Base-by-base conservation (phyloP, 2,888 invertebrate species). In the Eustalomyia histrio region DNA sequence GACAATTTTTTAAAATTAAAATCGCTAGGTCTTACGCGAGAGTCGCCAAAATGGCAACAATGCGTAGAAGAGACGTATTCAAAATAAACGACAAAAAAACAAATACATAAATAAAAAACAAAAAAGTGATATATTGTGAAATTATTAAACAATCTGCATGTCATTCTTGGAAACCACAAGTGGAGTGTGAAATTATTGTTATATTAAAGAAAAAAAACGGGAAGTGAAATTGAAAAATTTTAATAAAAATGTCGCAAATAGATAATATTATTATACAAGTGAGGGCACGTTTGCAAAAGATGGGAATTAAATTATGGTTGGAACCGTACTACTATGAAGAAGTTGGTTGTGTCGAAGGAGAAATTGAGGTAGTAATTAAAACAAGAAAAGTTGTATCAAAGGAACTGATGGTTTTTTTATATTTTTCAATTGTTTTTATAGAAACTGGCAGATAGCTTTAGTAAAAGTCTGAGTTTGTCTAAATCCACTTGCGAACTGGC, bases 261-360 rank as follows among this genome's bases (percentile, higher is more conserved):
- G 94, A 95, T 88, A 94, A 94, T 89, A 90, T 93, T 84, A 90
- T 94, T 16, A 93, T 94, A 61, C 93, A 93, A 90, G 91, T 95
- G 14, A 92, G 95, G 21, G 93, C 93, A 0, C 93, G 93, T 85
- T 90, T 96, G 43, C 94, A 95, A 84, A 90, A 91, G 72, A 93
- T 94, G 75, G 92, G 93, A 83, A 92, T 96, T 6, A 95, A 95
- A 87, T 89, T 96, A 76, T 96, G 96, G 96, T 91, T 94, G 84
- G 91, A 93, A 16, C 96, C 96, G 0, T 96, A 94, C 87, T 93
- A 93, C 63, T 88, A 89, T 33, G 91, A 93, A 17, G 91, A 90
- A 24, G 87, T 90, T 47, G 92, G 92, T 2, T 85, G 91, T 68
- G 91, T 91, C 53, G 92, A 92, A 52, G 83, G 85, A 0, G 88